Evolutionary conservation across 2,797 vertebrate genomes (phyloP), one percentile per base, ranked within the genome.

Genomic region (Pogonophryne albipinna): DNA sequence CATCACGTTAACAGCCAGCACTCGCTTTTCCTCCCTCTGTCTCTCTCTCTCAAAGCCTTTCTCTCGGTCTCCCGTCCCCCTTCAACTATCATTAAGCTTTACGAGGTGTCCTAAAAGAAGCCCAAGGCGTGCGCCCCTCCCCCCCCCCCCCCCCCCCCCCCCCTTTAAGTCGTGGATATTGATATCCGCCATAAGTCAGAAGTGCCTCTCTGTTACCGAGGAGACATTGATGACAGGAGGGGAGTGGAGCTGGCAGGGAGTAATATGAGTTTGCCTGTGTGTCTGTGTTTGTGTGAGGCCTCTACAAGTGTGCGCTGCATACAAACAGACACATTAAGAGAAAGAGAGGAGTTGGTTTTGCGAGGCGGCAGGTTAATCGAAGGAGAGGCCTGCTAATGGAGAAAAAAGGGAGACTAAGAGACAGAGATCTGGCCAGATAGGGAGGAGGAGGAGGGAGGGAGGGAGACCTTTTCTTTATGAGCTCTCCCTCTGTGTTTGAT

Each of bases 61-160:
- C 67, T 64, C 60, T 71, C 69, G 15, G 52, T 80, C 87, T 85
- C 79, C 78, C 86, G 46, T 87, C 91, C 88, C 34, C 87, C 89
- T 96, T 96, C 95, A 96, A 95, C 96, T 96, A 95, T 95, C 96
- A 96, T 97, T 97, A 96, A 95, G 95, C 96, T 98, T 98, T 97
- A 98, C 92, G 97, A 97, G 95, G 95, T 94, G 93, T 95, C 96
- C 96, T 97, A 96, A 97, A 97, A 96, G 95, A 87, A 87, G 94
- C 94, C 94, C 77, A 94, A 94, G 94, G 91, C 96, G 96, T 95
- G 95, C 93, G 9, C 76, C 59, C 60, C 63, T 76, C 95, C 95
- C 95, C 94, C 95, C 95, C 93, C 94, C 95, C 95, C 94, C 95
- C 95, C 93, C 94, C 94, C 95, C 95, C n/a, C n/a, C n/a, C n/a